Evolutionary conservation across 2,113 vertebrate species (phyloP).

Genomic region (Crotalus horridus): DNA sequence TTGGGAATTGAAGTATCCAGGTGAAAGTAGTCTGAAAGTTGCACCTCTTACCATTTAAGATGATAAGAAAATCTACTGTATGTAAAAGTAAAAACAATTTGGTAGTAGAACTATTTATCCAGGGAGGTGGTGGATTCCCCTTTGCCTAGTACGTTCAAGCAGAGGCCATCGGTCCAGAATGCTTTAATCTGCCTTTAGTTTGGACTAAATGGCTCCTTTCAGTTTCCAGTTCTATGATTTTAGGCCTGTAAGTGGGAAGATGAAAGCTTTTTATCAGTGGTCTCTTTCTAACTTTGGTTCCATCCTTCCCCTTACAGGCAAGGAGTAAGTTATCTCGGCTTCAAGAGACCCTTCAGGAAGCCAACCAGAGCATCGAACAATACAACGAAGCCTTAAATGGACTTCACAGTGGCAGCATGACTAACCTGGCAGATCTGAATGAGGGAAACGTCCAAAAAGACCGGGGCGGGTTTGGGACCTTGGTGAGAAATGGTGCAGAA

Average conservation of each 20-base stretch:
- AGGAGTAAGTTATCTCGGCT: conserved; percentile 90
- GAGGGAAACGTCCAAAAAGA: conserved; percentile 83
- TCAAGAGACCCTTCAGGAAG: conserved; percentile 87
- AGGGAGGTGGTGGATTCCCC: not conserved
- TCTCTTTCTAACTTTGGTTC: not conserved
- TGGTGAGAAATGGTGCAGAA: conserved; percentile 68
- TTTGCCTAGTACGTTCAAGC: not conserved
- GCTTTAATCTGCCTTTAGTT: not conserved
- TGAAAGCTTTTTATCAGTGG: not conserved
- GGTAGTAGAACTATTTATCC: not conserved
- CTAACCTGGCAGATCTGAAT: conserved; percentile 85
- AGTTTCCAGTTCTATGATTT: not conserved
- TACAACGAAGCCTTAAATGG: conserved; percentile 85
- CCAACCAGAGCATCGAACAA: conserved; percentile 83
- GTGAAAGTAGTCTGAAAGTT: not conserved
- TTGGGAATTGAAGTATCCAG: not conserved
- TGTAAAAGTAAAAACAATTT: not conserved
- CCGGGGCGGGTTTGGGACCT: conserved; percentile 75
- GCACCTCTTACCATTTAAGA: not conserved
- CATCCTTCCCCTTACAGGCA: conserved; percentile 67
- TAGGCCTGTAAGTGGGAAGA: not conserved
- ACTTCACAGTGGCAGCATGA: conserved; percentile 83
- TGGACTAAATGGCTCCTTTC: not conserved
- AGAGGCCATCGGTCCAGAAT: not conserved
- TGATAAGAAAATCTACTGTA: not conserved